Percentiles rank a stretch among this genome's conserved stretches.
Evolutionary conservation across 2,888 invertebrate genomes (phyloP).

Genomic region (Allophyes oxyacanthae): DNA sequence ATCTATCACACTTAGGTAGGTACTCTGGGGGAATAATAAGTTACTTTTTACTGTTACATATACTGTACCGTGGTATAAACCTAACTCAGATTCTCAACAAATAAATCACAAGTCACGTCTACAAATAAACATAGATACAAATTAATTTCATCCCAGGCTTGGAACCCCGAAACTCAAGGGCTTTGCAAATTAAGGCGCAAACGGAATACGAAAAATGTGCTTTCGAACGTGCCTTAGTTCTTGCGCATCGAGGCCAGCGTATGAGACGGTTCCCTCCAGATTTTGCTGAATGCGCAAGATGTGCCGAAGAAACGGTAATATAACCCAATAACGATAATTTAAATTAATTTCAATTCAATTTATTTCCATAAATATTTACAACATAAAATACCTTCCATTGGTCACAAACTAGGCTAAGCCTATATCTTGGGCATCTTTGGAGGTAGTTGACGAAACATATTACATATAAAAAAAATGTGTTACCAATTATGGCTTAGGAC

Average conservation of each 20-base stretch:
- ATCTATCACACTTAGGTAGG: no score
- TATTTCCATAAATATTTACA: no score
- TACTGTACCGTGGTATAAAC: no score
- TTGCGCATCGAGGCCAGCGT: conserved; percentile 74
- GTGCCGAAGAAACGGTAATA: conserved; percentile 82
- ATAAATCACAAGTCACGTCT: conserved; percentile 1
- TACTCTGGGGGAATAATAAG: no score
- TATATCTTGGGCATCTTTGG: no score
- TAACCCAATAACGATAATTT: neutral
- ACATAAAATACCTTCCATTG: no score
- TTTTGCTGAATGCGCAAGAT: conserved; percentile 79
- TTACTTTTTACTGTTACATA: no score
- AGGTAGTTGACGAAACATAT: no score
- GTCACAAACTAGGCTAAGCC: no score
- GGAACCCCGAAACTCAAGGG: conserved; percentile 79
- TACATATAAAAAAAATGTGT: no score
- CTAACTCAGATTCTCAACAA: neutral
- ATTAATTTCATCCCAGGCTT: conserved; percentile 66
- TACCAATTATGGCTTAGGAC: no score
- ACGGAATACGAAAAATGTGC: conserved; percentile 83
- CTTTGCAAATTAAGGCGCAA: conserved; percentile 79
- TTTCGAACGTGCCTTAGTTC: conserved; percentile 78
- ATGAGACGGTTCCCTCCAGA: conserved; percentile 73
- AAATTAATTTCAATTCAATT: no score
- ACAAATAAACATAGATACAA: conserved; percentile 1